Base-by-base conservation (phyloP, 1,140 invertebrate species). In the Drosophila eugracilis region DNA sequence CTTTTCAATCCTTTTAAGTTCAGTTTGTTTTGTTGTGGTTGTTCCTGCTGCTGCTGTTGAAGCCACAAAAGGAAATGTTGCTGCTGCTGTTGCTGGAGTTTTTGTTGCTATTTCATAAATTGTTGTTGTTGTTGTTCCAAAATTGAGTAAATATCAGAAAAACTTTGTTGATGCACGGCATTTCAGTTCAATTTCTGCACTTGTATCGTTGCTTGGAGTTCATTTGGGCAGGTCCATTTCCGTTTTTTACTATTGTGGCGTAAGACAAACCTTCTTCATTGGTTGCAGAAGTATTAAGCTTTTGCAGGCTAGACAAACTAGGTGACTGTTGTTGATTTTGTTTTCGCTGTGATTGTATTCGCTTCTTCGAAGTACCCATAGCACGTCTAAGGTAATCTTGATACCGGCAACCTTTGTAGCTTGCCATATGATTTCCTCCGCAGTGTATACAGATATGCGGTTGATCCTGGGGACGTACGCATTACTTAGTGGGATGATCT, bases 361-460 rank as follows among this genome's bases (percentile, higher is more conserved):
- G 14, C 17, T 32, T 52, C n/a, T 7, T n/a, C n/a, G n/a, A 3
- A 17, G 39, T 19, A n/a, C 37, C 30, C 47, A 50, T 50, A 17
- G 53, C 57, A 50, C 45, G 45, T 32, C 39, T 17, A 19, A 50
- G 37, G 21, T 45, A 67, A 14, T 52, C 41, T 10, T 50, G 53
- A 7, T 52, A 58, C 41, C 30, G 15, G 30, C 22, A 67, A 28
- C 63, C 53, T 9, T 67, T 67, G 28, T 58, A 67, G 21, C 22
- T 45, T 12, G 47, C 54, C 12, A 17, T 34, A n/a, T n/a, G n/a
- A n/a, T n/a, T n/a, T n/a, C n/a, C n/a, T n/a, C n/a, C n/a, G n/a
- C n/a, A n/a, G n/a, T n/a, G n/a, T n/a, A n/a, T n/a, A n/a, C n/a
- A n/a, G n/a, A 37, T 67, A 39, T 10, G 32, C 32, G 12, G n/a